phyloP scores from a whole-genome alignment of 1,140 invertebrate species.

The Diplogasteroides magnus region DNA sequence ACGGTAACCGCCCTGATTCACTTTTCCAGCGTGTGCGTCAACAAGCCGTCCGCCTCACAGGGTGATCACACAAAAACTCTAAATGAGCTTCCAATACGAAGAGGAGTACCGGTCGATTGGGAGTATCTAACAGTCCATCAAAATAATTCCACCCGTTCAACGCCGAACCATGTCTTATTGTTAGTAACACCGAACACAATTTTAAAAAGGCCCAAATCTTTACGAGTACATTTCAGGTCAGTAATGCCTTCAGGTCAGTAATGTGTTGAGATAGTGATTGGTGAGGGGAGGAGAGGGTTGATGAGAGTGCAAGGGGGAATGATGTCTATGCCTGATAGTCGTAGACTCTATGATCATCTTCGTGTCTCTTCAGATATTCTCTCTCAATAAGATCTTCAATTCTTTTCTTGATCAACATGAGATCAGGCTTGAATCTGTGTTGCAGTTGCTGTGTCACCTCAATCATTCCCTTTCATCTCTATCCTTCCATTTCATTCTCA shows the following conservation, averaged over 20 bases:
- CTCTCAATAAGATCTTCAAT: constrained; percentile 98
- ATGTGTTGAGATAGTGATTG: neutral
- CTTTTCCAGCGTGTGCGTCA: no score
- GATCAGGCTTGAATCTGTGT: constrained; percentile 90
- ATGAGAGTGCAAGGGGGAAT: neutral
- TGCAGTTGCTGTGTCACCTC: constrained; percentile 89
- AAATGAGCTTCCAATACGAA: neutral
- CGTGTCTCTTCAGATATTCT: constrained; percentile 82
- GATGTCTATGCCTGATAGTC: constrained; percentile 48
- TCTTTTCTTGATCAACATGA: constrained; percentile 94
- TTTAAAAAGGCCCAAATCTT: no score
- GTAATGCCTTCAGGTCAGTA: no score
- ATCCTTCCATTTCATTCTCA: constrained; percentile 41
- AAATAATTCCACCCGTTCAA: no score
- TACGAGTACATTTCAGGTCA: no score
- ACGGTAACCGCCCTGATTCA: no score
- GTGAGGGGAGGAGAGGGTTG: neutral
- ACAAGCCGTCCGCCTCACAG: no score
- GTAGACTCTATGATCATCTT: constrained; percentile 41
- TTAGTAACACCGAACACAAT: no score
- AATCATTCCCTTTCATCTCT: no score
- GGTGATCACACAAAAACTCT: no score
- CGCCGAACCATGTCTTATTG: no score
- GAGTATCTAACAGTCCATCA: no score
- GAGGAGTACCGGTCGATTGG: neutral